Evolutionary conservation across 1,140 invertebrate species (phyloP).

Genomic region (Hetaerina americana): DNA sequence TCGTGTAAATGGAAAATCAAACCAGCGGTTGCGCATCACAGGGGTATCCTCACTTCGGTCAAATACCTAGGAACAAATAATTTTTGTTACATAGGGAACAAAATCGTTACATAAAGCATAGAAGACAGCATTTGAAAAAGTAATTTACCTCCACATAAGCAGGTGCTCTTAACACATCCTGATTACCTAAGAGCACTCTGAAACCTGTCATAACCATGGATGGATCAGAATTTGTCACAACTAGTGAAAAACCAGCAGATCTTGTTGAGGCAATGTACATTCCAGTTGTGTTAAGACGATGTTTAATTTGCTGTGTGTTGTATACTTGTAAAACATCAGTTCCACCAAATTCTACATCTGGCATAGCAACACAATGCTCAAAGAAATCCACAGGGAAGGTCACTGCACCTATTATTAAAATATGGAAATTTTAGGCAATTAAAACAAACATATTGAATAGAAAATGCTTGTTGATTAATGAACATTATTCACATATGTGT

Average conservation of each 20-base stretch:
- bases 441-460: too few species aligned
- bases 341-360: constrained; percentile 89
- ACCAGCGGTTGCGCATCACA: constrained; percentile 75
- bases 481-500: too few species aligned
- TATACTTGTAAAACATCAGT: constrained; percentile 93
- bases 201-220: constrained; percentile 68
- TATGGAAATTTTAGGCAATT: too few species aligned
- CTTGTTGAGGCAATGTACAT: constrained; percentile 84
- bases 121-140: background rate
- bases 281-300: constrained; percentile 77
- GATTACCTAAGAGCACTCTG: constrained; percentile 60
- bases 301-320: constrained; percentile 87
- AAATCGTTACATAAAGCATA: constrained; percentile 8
- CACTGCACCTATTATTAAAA: constrained; percentile 26
- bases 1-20: constrained; percentile 84
- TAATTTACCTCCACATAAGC: constrained; percentile 57
- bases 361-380: constrained; percentile 81
- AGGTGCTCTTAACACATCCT: constrained; percentile 73
- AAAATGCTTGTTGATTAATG: too few species aligned
- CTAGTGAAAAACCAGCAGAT: constrained; percentile 74
- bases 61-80: constrained; percentile 44
- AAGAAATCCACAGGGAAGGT: constrained; percentile 93
- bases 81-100: constrained; percentile 5
- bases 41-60: constrained; percentile 66
- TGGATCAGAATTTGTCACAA: constrained; percentile 77